Percentiles rank a stretch among this genome's conserved stretches.
These are phyloP conservation scores for Tolypeutes matacus DNA, from an alignment of 2,797 vertebrate genomes.

Conservation along the genomic window DNA sequence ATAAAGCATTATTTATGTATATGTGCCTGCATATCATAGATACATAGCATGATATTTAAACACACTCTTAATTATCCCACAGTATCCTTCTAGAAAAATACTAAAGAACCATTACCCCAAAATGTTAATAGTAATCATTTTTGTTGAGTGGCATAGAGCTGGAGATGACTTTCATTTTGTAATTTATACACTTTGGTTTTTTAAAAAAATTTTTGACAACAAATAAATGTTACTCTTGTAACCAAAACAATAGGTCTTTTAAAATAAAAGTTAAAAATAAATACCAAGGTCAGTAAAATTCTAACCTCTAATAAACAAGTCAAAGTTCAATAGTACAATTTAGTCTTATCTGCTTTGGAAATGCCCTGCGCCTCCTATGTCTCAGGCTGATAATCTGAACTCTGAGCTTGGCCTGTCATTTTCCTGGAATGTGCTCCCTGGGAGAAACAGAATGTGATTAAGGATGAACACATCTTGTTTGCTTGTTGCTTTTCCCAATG, in stretches of 20 bases:
- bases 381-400: conserved; percentile 69
- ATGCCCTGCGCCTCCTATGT: conserved; percentile 17
- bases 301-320: conserved; percentile 64
- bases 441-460: conserved; percentile 65
- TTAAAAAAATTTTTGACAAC: neutral
- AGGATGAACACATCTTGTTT: conserved; percentile 29
- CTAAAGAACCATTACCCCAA: neutral
- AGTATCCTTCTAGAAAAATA: neutral
- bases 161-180: conserved; percentile 25
- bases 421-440: conserved; percentile 22
- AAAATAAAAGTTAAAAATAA: conserved; percentile 60
- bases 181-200: neutral
- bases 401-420: conserved; percentile 69
- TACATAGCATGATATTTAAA: neutral
- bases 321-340: neutral
- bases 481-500: conserved; percentile 24
- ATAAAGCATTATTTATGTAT: neutral
- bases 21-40: neutral
- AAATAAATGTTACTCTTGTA: neutral
- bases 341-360: conserved; percentile 4
- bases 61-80: neutral
- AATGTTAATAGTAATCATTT: neutral
- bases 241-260: neutral
- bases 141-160: neutral
- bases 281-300: conserved; percentile 44